These are phyloP conservation scores for Dryoscopus gambensis DNA, from an alignment of 2,113 vertebrate species.

Conservation along the genomic window DNA sequence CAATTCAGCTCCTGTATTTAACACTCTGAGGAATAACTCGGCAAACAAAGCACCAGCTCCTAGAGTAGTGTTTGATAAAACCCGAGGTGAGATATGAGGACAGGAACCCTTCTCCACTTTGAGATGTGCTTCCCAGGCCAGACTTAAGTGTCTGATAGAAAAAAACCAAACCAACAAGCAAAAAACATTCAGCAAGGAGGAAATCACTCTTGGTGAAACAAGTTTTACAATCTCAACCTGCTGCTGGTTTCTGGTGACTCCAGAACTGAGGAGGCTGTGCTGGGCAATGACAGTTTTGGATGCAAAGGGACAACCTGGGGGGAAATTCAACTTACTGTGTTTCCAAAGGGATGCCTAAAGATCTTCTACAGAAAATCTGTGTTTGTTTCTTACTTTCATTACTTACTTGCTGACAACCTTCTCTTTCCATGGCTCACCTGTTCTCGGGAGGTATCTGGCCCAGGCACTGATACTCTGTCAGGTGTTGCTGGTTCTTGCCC, in stretches of 20 bases:
- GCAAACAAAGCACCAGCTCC: background rate
- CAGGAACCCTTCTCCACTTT: background rate
- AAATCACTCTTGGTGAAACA: background rate
- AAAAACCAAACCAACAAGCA: background rate
- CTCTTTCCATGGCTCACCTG: background rate
- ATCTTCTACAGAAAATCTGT: background rate
- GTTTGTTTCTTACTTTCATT: background rate
- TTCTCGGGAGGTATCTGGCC: background rate
- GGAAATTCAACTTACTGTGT: background rate
- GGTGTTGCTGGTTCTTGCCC: background rate
- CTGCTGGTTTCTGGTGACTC: background rate
- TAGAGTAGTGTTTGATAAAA: background rate
- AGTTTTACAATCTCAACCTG: background rate
- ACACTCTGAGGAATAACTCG: fast-evolving
- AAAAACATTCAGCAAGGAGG: too few relatives aligned
- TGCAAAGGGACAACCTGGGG: background rate
- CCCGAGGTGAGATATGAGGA: background rate
- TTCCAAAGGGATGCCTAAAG: background rate
- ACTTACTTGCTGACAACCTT: background rate
- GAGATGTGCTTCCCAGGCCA: background rate
- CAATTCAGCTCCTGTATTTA: background rate
- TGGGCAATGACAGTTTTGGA: background rate
- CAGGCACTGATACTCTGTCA: background rate
- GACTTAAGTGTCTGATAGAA: background rate
- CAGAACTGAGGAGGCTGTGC: background rate